Conservation (phyloP, 1,140 invertebrate species). For the Heliconius himera region DNA sequence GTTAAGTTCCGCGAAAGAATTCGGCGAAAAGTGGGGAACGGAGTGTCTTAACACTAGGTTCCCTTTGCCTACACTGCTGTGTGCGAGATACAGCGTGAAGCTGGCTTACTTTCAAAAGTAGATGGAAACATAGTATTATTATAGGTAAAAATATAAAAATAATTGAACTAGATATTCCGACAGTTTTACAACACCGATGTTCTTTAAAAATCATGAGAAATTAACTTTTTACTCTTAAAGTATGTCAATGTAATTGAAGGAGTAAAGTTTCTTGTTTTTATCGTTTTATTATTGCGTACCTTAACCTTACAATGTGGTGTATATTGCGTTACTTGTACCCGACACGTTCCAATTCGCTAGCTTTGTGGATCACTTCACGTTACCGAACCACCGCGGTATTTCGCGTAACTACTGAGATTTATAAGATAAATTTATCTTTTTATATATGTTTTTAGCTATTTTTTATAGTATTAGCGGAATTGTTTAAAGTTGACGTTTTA, state of each 20-base stretch:
- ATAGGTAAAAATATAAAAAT: neutral
- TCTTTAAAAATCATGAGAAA: neutral
- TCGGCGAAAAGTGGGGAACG: too few species aligned
- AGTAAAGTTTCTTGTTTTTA: constrained; percentile 25
- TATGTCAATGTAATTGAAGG: constrained; percentile 30
- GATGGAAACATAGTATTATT: too few species aligned
- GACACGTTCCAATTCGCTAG: constrained; percentile 46
- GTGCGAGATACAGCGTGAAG: too few species aligned
- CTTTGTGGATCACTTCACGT: constrained; percentile 37
- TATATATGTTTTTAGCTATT: neutral
- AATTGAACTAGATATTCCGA: neutral
- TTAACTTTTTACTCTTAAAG: constrained; percentile 11
- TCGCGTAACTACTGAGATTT: constrained; percentile 23
- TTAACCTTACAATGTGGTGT: constrained; percentile 39
- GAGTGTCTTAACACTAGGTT: too few species aligned
- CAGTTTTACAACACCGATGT: neutral
- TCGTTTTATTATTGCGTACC: constrained; percentile 36
- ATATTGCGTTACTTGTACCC: constrained; percentile 41
- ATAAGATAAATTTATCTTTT: neutral
- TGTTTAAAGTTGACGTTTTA: too few species aligned
- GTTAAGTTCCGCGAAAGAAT: too few species aligned
- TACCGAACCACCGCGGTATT: constrained; percentile 28
- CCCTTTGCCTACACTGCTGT: too few species aligned
- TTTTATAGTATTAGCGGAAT: too few species aligned
- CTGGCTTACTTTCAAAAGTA: too few species aligned